Base-by-base conservation (phyloP, 1,140 invertebrate species). In the Drosophila rufa region DNA sequence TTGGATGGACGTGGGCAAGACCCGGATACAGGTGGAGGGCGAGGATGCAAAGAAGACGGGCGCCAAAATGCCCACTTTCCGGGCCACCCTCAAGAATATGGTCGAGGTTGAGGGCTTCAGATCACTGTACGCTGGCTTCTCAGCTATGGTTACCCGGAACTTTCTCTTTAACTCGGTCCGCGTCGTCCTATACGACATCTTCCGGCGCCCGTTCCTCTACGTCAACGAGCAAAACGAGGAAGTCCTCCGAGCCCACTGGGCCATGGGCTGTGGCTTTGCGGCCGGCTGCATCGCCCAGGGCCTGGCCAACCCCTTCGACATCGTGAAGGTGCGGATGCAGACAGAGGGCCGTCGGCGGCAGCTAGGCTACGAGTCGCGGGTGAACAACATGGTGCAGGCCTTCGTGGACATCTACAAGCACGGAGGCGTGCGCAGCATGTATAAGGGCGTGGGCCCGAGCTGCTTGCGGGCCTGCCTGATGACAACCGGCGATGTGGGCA, bases 401-500 rank as follows among this genome's bases (percentile, higher is more conserved):
- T 57, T 85, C 2, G 22, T 2, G 9, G 15, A 40, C 46, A 78
- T 86, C 25, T 82, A 86, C 19, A 15, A 3, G 0, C 14, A 14
- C 0, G 58, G 55, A 0, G 82, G 82, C 2, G 14, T 86, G 9
- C 0, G 15, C 9, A 17, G 42, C 19, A 60, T 84, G 68, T 84
- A 78, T 77, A 55, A 43, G 8, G 73, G 77, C 3, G 56, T 75
- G 0, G 67, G 51, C 0, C 71, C 77, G 0, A 83, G 84, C 27
- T 89, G 83, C 53, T n/a, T 62, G 9, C 64, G 80, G 0, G 83
- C 84, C 38, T 80, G 71, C 53, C 51, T 87, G 0, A 74, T 83
- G 71, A 86, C 83, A 0, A 50, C 80, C 15, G 84, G 84, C n/a
- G 84, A 87, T 38, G 80, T 84, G 14, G 85, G 68, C 3, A 51